Percentiles rank a stretch among this genome's conserved stretches.
These are phyloP conservation scores for Eristalis intricaria DNA, from an alignment of 2,888 invertebrate species.

Conservation along the genomic window DNA sequence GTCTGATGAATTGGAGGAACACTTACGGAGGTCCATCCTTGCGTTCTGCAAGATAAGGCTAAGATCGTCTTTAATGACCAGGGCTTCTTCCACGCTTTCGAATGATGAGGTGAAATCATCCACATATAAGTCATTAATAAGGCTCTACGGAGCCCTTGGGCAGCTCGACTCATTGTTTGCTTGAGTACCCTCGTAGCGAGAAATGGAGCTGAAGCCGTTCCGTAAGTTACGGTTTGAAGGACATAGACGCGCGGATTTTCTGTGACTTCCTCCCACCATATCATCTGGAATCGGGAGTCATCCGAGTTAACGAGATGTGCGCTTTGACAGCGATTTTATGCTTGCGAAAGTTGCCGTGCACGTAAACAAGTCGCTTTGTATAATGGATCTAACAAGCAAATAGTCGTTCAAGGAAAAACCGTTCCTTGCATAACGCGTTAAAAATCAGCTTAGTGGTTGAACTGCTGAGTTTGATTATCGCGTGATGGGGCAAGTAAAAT, in stretches of 20 bases:
- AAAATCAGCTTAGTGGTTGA: constrained; percentile 12
- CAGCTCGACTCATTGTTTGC: constrained; percentile 7
- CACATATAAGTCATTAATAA: background rate
- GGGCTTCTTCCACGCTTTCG: background rate
- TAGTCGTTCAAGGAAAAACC: constrained; percentile 26
- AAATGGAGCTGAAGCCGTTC: constrained; percentile 24
- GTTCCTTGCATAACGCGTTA: constrained; percentile 27
- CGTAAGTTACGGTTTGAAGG: constrained; percentile 25
- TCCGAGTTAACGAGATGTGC: constrained; percentile 16
- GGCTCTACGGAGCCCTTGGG: constrained; percentile 17
- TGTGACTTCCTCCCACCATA: constrained; percentile 24
- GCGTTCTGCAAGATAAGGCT: constrained; percentile 3
- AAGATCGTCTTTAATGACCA: constrained; percentile 9
- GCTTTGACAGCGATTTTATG: constrained; percentile 26
- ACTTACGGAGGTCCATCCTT: constrained; percentile 34
- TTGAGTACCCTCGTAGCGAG: constrained; percentile 22
- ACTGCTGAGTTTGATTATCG: background rate
- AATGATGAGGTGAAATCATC: background rate
- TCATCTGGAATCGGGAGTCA: constrained; percentile 22
- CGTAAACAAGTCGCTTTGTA: constrained; percentile 21
- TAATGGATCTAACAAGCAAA: constrained; percentile 5
- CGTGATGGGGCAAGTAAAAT: constrained; percentile 23
- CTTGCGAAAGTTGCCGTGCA: constrained; percentile 18
- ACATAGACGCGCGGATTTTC: constrained; percentile 22
- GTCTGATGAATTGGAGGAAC: constrained; percentile 18